phyloP scores from a whole-genome alignment of 2,797 vertebrate species.

The Pygocentrus nattereri region DNA sequence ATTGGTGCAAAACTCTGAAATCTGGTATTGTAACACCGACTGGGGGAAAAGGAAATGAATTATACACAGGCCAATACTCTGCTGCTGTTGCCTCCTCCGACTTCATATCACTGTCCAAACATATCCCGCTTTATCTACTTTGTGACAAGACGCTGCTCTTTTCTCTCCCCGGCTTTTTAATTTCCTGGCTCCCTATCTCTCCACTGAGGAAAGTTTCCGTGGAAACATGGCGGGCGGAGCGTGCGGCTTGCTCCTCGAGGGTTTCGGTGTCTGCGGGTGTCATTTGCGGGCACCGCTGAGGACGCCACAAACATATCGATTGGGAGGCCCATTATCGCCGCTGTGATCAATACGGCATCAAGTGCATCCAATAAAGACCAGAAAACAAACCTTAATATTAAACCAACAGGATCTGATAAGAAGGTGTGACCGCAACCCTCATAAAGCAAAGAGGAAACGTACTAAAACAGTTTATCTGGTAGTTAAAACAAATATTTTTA shows the following conservation, averaged over 20 bases:
- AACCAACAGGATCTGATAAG: not conserved
- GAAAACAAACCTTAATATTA: constrained; percentile 3
- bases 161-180: constrained; percentile 71
- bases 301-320: constrained; percentile 4
- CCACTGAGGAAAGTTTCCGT: constrained; percentile 50
- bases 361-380: constrained; percentile 6
- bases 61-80: constrained; percentile 56
- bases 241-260: constrained; percentile 30
- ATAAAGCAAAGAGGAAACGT: not conserved
- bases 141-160: constrained; percentile 52
- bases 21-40: not conserved
- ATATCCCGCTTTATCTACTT: constrained; percentile 74
- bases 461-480: not conserved
- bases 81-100: constrained; percentile 63
- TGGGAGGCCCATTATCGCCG: not conserved
- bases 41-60: constrained; percentile 65
- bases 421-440: not conserved
- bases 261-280: not conserved
- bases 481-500: not conserved
- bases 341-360: constrained; percentile 5
- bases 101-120: constrained; percentile 68
- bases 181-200: constrained; percentile 80
- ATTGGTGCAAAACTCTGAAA: not conserved
- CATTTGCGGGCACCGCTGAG: constrained; percentile 15
- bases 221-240: constrained; percentile 49